Percentiles rank a stretch among this genome's conserved stretches.
These are phyloP conservation scores for Meiosimyza decipiens DNA, from an alignment of 2,888 invertebrate genomes.

Conservation along the genomic window DNA sequence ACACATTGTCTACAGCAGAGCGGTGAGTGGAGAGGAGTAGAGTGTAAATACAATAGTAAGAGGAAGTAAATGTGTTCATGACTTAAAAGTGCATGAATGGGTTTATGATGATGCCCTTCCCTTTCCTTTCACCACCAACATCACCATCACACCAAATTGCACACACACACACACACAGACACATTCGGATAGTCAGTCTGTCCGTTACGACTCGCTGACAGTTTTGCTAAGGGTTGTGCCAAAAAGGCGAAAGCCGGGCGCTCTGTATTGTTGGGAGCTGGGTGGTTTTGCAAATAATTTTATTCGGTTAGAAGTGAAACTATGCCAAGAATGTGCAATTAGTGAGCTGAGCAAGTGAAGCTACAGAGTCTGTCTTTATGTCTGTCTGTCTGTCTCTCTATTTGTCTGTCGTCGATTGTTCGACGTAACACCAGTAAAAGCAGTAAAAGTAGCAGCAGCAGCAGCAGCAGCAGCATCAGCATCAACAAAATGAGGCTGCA, in stretches of 20 bases:
- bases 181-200: too few species aligned
- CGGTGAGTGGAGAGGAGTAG: too few species aligned
- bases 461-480: constrained; percentile 23
- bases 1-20: too few species aligned
- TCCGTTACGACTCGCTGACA: too few species aligned
- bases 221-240: constrained; percentile 1
- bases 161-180: too few species aligned
- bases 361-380: constrained; percentile 9
- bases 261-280: constrained; percentile 36
- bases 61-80: neutral
- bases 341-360: constrained; percentile 70
- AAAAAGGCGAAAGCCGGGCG: neutral
- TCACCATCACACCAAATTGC: neutral
- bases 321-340: constrained; percentile 98
- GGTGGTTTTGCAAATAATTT: constrained; percentile 56
- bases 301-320: constrained; percentile 76
- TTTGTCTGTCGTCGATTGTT: constrained; percentile 9
- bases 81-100: constrained; percentile 24
- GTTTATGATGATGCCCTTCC: constrained; percentile 25
- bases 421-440: constrained; percentile 11
- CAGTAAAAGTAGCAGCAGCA: constrained; percentile 12
- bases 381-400: constrained; percentile 12
- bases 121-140: neutral
- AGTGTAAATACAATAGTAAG: neutral
- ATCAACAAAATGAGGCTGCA: constrained; percentile 30